These are phyloP conservation scores for Prionace glauca DNA, from an alignment of 2,797 vertebrate species.

Conservation along the genomic window DNA sequence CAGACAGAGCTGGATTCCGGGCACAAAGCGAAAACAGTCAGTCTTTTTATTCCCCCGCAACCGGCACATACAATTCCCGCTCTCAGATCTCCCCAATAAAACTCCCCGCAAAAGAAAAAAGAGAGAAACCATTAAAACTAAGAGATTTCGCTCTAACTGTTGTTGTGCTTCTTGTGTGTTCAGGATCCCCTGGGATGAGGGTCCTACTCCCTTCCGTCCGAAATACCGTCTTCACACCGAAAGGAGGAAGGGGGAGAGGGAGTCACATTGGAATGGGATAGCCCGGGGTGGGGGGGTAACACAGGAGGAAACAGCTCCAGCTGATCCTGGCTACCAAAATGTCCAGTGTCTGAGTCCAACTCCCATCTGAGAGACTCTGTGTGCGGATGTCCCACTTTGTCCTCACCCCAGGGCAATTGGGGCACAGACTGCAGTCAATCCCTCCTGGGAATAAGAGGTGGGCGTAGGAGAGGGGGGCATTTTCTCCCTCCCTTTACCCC, in stretches of 20 bases:
- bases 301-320: not conserved
- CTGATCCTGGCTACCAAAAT: not conserved
- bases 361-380: not conserved
- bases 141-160: not conserved
- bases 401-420: no score
- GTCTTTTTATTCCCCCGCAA: not conserved
- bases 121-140: not conserved
- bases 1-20: not conserved
- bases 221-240: not conserved
- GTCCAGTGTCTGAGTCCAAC: not conserved
- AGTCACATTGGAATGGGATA: not conserved
- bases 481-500: not conserved
- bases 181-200: not conserved
- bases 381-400: no score
- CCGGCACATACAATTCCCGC: not conserved
- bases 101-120: not conserved
- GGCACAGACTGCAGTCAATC: not conserved
- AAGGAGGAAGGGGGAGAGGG: no score
- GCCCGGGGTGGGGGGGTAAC: no score
- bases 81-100: not conserved
- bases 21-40: not conserved
- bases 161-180: constrained; percentile 3
- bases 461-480: no score
- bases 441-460: not conserved
- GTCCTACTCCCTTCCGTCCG: no score